Percentiles rank a stretch among this genome's conserved stretches.
Conservation (phyloP, 2,113 vertebrate genomes). For the Burhinus oedicnemus region DNA sequence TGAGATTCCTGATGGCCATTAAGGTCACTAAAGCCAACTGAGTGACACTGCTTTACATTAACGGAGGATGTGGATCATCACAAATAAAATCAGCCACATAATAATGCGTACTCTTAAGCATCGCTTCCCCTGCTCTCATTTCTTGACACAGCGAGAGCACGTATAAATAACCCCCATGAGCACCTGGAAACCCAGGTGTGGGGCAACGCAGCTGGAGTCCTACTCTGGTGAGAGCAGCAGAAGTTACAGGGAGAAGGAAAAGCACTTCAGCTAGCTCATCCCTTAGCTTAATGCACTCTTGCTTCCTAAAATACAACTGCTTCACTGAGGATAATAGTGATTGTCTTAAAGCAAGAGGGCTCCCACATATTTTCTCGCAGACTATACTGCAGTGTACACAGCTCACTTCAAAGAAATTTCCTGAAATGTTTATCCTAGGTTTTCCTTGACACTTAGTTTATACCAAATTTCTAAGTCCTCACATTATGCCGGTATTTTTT, state of each 20-base stretch:
- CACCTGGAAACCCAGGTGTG: neutral
- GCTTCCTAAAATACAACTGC: neutral
- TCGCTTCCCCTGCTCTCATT: neutral
- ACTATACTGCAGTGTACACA: neutral
- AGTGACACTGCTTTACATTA: neutral
- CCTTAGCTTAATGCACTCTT: neutral
- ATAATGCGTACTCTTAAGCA: neutral
- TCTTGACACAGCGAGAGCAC: neutral
- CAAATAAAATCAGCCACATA: neutral
- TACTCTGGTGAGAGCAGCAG: neutral
- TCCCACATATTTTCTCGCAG: neutral
- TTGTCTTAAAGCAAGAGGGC: neutral
- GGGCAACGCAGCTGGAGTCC: neutral
- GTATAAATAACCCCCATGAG: neutral
- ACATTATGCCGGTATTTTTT: neutral
- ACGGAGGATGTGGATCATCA: rapidly evolving
- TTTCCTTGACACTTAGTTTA: neutral
- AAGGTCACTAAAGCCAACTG: neutral
- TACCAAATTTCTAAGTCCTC: neutral
- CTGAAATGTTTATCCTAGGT: neutral
- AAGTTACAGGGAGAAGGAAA: neutral
- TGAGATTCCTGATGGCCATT: neutral
- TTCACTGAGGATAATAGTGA: neutral
- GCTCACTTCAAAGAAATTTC: neutral
- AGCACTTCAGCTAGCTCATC: neutral